Conservation (phyloP, 2,888 invertebrate genomes). For the Spodoptera picta region DNA sequence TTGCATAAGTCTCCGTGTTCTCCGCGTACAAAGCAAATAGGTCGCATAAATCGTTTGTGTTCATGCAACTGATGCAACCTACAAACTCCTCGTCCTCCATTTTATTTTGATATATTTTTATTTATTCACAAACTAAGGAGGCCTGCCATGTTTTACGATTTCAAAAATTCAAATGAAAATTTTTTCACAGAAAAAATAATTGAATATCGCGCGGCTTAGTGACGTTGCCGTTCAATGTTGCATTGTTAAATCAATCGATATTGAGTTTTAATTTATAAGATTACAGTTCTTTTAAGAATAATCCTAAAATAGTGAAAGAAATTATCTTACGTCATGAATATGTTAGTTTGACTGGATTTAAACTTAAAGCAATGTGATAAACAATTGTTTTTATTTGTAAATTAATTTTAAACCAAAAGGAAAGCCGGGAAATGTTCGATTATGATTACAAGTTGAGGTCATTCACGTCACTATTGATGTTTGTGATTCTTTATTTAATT, state of each 20-base stretch:
- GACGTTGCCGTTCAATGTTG: conserved; percentile 8
- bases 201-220: conserved; percentile 57
- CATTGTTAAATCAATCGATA: conserved; percentile 32
- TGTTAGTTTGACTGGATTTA: too few relatives aligned
- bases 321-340: too few relatives aligned
- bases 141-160: conserved; percentile 50
- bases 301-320: too few relatives aligned
- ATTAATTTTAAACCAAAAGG: neutral
- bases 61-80: conserved; percentile 87
- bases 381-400: too few relatives aligned
- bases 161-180: conserved; percentile 22
- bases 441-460: neutral
- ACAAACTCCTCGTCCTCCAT: conserved; percentile 83
- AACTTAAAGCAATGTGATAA: neutral
- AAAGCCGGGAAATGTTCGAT: conserved; percentile 10
- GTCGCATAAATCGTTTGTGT: conserved; percentile 84
- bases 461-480: conserved; percentile 19
- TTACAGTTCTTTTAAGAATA: too few relatives aligned
- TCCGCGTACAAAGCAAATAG: conserved; percentile 83
- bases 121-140: conserved; percentile 61
- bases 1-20: conserved; percentile 81
- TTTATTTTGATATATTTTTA: conserved; percentile 56
- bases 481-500: conserved; percentile 2
- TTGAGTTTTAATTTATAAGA: neutral
- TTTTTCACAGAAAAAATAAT: conserved; percentile 43